These are phyloP conservation scores for Threskiornis aethiopicus DNA, from an alignment of 2,797 vertebrate species.

Conservation along the genomic window DNA sequence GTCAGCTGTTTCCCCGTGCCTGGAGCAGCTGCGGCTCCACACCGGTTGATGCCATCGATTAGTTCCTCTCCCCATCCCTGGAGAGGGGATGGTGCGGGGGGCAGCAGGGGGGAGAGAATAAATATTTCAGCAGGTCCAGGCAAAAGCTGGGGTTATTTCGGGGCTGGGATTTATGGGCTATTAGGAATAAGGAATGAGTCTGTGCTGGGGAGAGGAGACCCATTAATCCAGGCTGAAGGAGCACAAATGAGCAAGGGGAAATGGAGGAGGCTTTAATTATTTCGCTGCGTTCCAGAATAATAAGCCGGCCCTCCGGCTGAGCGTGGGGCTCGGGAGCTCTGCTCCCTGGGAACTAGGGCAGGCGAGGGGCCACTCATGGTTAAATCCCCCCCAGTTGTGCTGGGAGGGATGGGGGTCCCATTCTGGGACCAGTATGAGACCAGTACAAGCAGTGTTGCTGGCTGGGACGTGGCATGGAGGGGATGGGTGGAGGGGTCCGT, in stretches of 20 bases:
- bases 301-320: background rate
- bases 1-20: conserved; percentile 10
- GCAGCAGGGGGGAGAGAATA: background rate
- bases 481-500: background rate
- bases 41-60: conserved; percentile 50
- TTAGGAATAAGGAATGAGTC: conserved; percentile 57
- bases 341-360: background rate
- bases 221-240: conserved; percentile 51
- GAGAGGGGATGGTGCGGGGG: background rate
- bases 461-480: accelerated
- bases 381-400: background rate
- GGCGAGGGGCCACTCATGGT: accelerated
- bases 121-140: conserved; percentile 65
- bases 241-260: conserved; percentile 25
- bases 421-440: background rate
- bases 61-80: conserved; percentile 13
- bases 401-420: background rate
- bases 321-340: background rate
- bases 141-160: conserved; percentile 61
- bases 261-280: conserved; percentile 38
- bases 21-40: conserved; percentile 27
- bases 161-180: conserved; percentile 61
- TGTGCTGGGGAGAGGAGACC: conserved; percentile 17
- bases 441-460: background rate
- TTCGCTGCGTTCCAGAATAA: background rate